Evolutionary conservation across 2,797 vertebrate genomes (phyloP).

Genomic region (Enteromius mattozi): DNA sequence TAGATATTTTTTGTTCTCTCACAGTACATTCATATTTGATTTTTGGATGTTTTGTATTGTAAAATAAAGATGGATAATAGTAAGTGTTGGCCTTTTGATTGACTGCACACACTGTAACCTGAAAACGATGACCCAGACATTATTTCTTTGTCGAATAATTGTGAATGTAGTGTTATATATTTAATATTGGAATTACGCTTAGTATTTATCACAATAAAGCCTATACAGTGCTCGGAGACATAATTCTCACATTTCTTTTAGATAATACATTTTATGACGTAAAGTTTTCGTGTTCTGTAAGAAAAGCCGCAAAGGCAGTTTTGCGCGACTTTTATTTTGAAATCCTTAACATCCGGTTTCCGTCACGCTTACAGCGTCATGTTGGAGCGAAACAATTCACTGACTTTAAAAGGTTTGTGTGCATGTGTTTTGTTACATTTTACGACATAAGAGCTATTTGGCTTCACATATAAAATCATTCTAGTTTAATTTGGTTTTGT

Average conservation of each 20-base stretch:
- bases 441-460: neutral
- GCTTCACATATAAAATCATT: too few species aligned
- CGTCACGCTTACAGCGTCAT: neutral
- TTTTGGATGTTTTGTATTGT: conserved; percentile 77
- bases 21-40: conserved; percentile 62
- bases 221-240: too few species aligned
- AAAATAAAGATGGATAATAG: conserved; percentile 74
- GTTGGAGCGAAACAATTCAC: neutral
- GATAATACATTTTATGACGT: neutral
- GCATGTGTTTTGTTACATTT: neutral
- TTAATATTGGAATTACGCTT: neutral
- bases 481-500: neutral
- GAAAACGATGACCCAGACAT: neutral
- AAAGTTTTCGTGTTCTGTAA: too few species aligned
- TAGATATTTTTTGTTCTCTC: conserved; percentile 47
- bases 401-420: conserved; percentile 5
- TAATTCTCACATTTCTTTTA: neutral
- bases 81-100: neutral
- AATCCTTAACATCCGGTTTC: conserved; percentile 11
- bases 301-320: too few species aligned
- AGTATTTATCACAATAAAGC: neutral
- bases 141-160: neutral
- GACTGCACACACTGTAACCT: neutral
- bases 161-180: neutral
- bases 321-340: conserved; percentile 6